Evolutionary conservation across 2,888 invertebrate genomes (phyloP).

Genomic region (Acleris literana): DNA sequence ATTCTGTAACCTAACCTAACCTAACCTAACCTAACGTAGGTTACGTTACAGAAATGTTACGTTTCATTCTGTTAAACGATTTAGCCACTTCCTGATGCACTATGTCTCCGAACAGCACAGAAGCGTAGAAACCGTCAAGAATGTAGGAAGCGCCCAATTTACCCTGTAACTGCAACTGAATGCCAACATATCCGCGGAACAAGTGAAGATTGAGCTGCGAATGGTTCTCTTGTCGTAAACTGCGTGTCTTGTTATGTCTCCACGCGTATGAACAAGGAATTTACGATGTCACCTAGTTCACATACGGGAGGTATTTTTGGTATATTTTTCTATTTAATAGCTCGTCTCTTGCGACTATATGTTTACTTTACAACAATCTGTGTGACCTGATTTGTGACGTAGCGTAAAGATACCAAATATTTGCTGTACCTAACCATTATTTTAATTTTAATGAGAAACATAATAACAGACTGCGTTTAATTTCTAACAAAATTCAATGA

Average conservation of each 20-base stretch:
- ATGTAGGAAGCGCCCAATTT: conserved; percentile 72
- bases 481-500: too few relatives aligned
- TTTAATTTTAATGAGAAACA: too few relatives aligned
- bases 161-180: conserved; percentile 75
- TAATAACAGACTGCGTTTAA: too few relatives aligned
- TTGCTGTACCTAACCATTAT: too few relatives aligned
- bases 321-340: conserved; percentile 21
- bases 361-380: neutral
- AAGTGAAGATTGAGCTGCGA: conserved; percentile 77
- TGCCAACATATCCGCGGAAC: conserved; percentile 74
- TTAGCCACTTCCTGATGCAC: conserved; percentile 50
- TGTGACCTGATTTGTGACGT: neutral
- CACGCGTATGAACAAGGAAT: conserved; percentile 55
- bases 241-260: conserved; percentile 68
- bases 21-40: too few relatives aligned
- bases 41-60: too few relatives aligned
- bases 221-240: conserved; percentile 70
- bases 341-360: conserved; percentile 4
- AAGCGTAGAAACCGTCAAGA: conserved; percentile 55
- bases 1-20: too few relatives aligned
- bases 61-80: too few relatives aligned
- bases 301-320: conserved; percentile 13
- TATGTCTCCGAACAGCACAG: conserved; percentile 49
- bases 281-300: conserved; percentile 53
- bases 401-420: too few relatives aligned